Conservation (phyloP, 2,797 vertebrate species). For the Sarcophilus harrisii region DNA sequence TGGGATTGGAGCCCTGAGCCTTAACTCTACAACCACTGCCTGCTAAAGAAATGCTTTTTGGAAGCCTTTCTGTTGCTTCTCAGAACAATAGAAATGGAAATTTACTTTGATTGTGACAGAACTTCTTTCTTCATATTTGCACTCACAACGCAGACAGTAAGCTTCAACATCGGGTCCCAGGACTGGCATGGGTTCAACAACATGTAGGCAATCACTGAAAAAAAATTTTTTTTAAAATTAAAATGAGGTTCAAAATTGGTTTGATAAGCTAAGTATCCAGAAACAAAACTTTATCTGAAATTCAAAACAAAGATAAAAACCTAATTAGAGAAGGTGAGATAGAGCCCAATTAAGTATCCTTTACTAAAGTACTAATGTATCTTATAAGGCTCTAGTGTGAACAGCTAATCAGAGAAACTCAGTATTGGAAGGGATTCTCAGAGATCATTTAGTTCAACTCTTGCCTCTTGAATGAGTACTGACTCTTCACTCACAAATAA, state of each 20-base stretch:
- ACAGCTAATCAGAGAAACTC: neutral
- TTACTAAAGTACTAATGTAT: constrained; percentile 25
- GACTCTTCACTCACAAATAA: neutral
- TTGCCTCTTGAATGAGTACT: neutral
- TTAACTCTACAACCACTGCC: neutral
- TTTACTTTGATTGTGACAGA: constrained; percentile 96
- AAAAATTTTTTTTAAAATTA: constrained; percentile 41
- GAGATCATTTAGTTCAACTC: neutral
- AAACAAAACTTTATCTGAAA: constrained; percentile 45
- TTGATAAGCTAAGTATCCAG: constrained; percentile 9
- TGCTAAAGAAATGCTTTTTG: neutral
- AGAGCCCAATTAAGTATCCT: constrained; percentile 15
- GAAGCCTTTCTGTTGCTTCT: neutral
- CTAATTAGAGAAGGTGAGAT: constrained; percentile 52
- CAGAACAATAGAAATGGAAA: neutral
- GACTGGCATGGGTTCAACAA: constrained; percentile 97
- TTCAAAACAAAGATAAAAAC: constrained; percentile 16
- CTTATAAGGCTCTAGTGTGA: constrained; percentile 40
- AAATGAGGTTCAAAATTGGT: neutral
- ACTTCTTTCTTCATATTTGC: constrained; percentile 99
- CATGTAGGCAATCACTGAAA: constrained; percentile 95
- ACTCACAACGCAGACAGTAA: constrained; percentile 98
- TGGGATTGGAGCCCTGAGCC: neutral
- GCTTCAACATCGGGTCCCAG: constrained; percentile 96
- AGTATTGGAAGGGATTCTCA: neutral